Conservation (phyloP, 2,113 vertebrate genomes). For the Alligator sinensis region DNA sequence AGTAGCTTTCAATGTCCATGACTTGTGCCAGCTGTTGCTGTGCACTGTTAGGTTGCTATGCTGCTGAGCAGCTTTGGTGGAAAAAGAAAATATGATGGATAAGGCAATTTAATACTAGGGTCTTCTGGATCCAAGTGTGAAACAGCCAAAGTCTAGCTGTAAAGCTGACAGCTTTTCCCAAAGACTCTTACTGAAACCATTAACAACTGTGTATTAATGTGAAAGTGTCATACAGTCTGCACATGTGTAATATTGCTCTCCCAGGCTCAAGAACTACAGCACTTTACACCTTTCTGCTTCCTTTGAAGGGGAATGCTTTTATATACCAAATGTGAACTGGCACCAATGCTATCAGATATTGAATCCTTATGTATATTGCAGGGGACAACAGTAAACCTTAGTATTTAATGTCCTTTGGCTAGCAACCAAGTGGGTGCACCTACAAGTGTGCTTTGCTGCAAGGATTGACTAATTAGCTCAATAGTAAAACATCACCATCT, state of each 20-base stretch:
- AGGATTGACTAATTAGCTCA: too few species aligned
- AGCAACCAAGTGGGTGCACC: neutral
- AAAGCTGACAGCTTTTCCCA: neutral
- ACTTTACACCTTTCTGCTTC: neutral
- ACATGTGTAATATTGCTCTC: neutral
- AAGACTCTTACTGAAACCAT: neutral
- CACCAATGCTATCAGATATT: too few species aligned
- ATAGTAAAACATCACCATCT: too few species aligned
- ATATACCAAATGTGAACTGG: neutral
- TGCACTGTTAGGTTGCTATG: neutral
- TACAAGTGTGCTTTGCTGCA: too few species aligned
- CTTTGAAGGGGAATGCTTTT: neutral
- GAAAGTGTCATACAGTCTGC: neutral
- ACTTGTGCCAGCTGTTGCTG: neutral
- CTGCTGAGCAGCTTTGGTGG: neutral
- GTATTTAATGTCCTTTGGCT: neutral
- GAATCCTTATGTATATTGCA: neutral
- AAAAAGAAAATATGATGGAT: neutral
- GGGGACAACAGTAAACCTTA: neutral
- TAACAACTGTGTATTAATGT: neutral
- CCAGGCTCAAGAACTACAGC: neutral
- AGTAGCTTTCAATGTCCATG: neutral
- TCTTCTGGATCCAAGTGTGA: neutral
- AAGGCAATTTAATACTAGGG: neutral
- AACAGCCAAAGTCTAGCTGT: neutral